Evolutionary conservation across 1,140 invertebrate species (phyloP).

Genomic region (Patella vulgata): DNA sequence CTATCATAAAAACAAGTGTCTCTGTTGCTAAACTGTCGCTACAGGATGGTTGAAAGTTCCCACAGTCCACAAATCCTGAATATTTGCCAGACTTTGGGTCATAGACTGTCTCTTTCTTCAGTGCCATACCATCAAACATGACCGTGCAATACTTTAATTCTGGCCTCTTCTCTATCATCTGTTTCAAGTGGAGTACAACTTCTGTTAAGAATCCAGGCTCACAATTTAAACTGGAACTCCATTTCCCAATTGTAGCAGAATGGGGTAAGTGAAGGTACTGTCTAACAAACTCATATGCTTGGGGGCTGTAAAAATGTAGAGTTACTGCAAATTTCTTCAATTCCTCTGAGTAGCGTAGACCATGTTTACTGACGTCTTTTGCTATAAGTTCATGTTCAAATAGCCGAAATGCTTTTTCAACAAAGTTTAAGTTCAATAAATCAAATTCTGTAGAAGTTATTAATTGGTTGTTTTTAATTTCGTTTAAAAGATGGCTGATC

Average conservation of each 20-base stretch:
- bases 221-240: background rate
- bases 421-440: too few species aligned
- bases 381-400: too few species aligned
- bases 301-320: slow-evolving; percentile 2
- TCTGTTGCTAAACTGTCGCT: background rate
- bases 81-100: background rate
- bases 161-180: background rate
- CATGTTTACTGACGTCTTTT: too few species aligned
- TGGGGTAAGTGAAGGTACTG: background rate
- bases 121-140: background rate
- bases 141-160: background rate
- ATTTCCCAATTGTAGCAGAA: background rate
- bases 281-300: slow-evolving; percentile 4
- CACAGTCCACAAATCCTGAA: slow-evolving; percentile 1
- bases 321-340: slow-evolving; percentile 1
- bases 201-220: too few species aligned
- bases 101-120: background rate
- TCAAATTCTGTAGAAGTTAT: too few species aligned
- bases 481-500: too few species aligned
- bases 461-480: too few species aligned
- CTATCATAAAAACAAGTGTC: background rate
- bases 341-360: background rate
- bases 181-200: too few species aligned
- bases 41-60: background rate
- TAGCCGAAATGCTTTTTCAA: too few species aligned